Conservation (phyloP, 1,140 invertebrate species). For the Solen grandis region DNA sequence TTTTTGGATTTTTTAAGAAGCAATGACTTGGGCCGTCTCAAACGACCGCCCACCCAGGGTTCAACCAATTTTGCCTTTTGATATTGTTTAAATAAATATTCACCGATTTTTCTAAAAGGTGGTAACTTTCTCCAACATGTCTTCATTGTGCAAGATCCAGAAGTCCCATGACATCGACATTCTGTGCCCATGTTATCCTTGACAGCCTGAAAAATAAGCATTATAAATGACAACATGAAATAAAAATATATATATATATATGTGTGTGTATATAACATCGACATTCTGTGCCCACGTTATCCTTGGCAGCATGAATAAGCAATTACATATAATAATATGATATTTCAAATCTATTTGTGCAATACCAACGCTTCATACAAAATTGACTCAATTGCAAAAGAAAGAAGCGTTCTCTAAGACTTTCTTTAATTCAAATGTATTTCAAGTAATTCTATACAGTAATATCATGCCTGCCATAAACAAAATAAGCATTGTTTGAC, state of each 20-base stretch:
- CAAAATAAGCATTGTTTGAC: too few species aligned
- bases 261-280: constrained; percentile 95
- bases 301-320: constrained; percentile 78
- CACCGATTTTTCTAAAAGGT: constrained; percentile 91
- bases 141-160: constrained; percentile 96
- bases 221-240: constrained; percentile 18
- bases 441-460: too few species aligned
- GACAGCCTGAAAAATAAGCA: constrained; percentile 75
- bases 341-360: too few species aligned
- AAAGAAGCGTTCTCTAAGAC: too few species aligned
- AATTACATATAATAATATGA: constrained; percentile 23
- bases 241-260: neutral
- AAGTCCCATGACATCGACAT: constrained; percentile 98
- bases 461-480: too few species aligned
- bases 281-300: constrained; percentile 83
- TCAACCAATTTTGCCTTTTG: constrained; percentile 88
- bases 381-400: too few species aligned
- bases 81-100: constrained; percentile 91
- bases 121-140: constrained; percentile 97
- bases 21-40: constrained; percentile 73
- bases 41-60: constrained; percentile 70
- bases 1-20: constrained; percentile 86
- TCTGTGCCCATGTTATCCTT: constrained; percentile 77
- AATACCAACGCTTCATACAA: too few species aligned
- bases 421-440: too few species aligned